Evolutionary conservation across 2,113 vertebrate species (phyloP).

Genomic region (Zingel zingel): DNA sequence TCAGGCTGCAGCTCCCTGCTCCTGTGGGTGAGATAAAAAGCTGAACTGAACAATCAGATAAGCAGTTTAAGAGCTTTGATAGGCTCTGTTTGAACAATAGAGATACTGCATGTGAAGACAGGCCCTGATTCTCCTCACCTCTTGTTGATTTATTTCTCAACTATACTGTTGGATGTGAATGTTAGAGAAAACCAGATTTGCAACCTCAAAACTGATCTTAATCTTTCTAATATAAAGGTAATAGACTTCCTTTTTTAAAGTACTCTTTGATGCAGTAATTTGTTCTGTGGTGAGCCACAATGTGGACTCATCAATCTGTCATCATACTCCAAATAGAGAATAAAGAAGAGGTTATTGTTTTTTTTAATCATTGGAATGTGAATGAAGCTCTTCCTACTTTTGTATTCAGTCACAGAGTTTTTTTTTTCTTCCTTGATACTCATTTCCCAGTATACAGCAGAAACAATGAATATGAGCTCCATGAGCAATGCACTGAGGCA

Average conservation of each 20-base stretch:
- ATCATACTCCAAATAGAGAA: not conserved
- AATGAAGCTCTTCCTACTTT: constrained; percentile 32
- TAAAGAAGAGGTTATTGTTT: not conserved
- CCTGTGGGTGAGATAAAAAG: constrained; percentile 14
- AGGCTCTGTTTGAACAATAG: constrained; percentile 34
- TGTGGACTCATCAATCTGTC: constrained; percentile 9
- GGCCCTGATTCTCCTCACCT: not conserved
- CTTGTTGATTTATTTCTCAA: not conserved
- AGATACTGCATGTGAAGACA: constrained; percentile 36
- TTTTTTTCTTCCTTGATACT: not conserved
- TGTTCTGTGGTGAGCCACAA: not conserved
- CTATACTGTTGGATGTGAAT: not conserved
- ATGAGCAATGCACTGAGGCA: not conserved
- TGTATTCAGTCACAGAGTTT: not conserved
- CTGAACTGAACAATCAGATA: constrained; percentile 49
- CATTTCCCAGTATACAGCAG: constrained; percentile 19
- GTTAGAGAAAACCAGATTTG: not conserved
- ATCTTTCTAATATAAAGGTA: not conserved
- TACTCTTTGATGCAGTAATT: not conserved
- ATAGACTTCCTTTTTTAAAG: not conserved
- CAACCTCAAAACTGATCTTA: not conserved
- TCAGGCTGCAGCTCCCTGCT: not conserved
- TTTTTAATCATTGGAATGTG: not conserved
- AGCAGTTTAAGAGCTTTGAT: constrained; percentile 78
- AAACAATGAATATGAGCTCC: constrained; percentile 13